Evolutionary conservation across 2,888 invertebrate genomes (phyloP), one percentile per base, ranked within the genome.

Genomic region (Osedax frankpressi): DNA sequence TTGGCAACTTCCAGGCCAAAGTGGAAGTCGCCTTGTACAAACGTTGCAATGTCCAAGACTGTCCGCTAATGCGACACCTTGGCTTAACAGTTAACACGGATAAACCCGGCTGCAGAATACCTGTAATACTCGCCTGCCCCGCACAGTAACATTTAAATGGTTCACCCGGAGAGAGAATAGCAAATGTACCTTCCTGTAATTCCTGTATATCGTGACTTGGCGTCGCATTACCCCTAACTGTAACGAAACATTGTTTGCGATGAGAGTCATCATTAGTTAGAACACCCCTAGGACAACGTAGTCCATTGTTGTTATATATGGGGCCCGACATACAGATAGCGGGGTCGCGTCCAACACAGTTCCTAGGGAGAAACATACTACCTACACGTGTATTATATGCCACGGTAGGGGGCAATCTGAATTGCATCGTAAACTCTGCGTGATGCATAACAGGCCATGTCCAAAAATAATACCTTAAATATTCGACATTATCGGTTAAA

Each of bases 401-500:
- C 1, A 69, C 69, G 2, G 1, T 28, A 27, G 3, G 11, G 69
- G 26, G 69, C 2, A 69, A 3, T 0, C 19, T 1, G 27, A 69
- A 28, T 69, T 28, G 14, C 6, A 69, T n/a, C 1, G 27, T 63
- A 63, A 1, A 28, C 1, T 11, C 28, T n/a, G 14, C 6, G 1
- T 6, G 3, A 27, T 28, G 3, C 11, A 11, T 6, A 28, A 69
- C 26, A 14, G 69, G 69, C 69, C 69, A 69, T n/a, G 69, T 69
- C 69, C 69, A 69, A 69, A 6, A 27, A 69, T n/a, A 28, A 26
- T 69, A 69, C 2, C 69, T 1, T 27, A 69, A 28, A 28, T 69
- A 69, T 2, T 26, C 19, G 1, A 69, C 28, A 2, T 69, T 28
- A 11, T 69, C 69, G 1, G 69, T 69, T n/a, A 69, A 25, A 1